These are phyloP conservation scores for Sphaeridia pumilis DNA, from an alignment of 2,888 invertebrate genomes.

Conservation along the genomic window DNA sequence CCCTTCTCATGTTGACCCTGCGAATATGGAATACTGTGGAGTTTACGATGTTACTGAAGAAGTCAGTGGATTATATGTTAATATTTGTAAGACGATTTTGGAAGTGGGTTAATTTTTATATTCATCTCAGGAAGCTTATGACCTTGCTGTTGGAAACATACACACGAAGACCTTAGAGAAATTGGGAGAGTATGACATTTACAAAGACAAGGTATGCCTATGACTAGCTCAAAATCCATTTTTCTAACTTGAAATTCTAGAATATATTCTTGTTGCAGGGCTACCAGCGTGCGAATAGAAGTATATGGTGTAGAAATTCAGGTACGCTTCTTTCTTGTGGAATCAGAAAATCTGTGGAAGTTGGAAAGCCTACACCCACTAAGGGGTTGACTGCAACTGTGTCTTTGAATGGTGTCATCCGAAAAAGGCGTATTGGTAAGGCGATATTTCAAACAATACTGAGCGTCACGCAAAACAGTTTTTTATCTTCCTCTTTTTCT, in stretches of 20 bases:
- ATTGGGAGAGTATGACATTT: constrained; percentile 47
- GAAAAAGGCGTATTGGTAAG: not conserved
- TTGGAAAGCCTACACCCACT: constrained; percentile 9
- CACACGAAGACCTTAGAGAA: constrained; percentile 60
- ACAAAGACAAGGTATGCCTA: constrained; percentile 11
- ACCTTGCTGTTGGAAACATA: constrained; percentile 77
- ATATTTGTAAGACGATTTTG: too few relatives aligned
- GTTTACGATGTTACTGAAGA: constrained; percentile 36
- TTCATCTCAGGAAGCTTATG: constrained; percentile 51
- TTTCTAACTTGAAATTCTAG: constrained; percentile 3
- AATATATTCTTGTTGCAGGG: too few relatives aligned
- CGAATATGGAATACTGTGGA: constrained; percentile 54
- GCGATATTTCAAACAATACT: too few relatives aligned
- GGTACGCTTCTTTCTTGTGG: too few relatives aligned
- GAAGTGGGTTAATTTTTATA: too few relatives aligned
- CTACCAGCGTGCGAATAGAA: constrained; percentile 14
- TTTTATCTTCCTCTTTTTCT: too few relatives aligned
- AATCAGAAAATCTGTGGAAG: not conserved
- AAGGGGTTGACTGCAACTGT: constrained; percentile 4
- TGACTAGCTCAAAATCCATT: constrained; percentile 1
- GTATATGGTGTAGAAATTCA: constrained; percentile 29
- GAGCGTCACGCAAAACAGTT: too few relatives aligned
- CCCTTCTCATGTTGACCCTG: constrained; percentile 45
- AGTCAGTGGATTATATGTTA: too few relatives aligned
- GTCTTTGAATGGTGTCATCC: not conserved